Percentiles rank a stretch among this genome's conserved stretches.
Evolutionary conservation across 2,797 vertebrate species (phyloP).

Genomic region (Allobates femoralis): DNA sequence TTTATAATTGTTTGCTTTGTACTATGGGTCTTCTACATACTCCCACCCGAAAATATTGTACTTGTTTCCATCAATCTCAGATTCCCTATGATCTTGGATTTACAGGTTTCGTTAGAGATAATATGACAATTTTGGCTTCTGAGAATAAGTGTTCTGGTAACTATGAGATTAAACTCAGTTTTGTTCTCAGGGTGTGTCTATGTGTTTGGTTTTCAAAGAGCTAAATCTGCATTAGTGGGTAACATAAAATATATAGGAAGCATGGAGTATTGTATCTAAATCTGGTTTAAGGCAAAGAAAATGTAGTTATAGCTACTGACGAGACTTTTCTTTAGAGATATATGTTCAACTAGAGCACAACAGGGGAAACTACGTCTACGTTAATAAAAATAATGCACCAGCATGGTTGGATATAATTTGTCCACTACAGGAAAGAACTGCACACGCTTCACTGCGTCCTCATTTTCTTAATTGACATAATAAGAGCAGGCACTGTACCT

Average conservation of each 20-base stretch:
- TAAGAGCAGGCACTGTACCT: slow-evolving; percentile 77
- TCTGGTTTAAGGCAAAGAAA: too few relatives aligned
- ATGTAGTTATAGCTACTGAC: too few relatives aligned
- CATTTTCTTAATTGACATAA: background rate
- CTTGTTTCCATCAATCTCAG: background rate
- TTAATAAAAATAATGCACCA: background rate
- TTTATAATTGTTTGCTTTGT: too few relatives aligned
- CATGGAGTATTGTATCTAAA: background rate
- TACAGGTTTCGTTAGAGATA: background rate
- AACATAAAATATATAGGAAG: background rate
- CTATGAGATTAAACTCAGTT: background rate
- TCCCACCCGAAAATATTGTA: background rate
- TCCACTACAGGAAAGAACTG: background rate
- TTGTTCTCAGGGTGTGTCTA: background rate
- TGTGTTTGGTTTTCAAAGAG: background rate
- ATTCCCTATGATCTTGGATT: background rate
- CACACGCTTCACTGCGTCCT: background rate
- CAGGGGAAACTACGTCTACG: background rate
- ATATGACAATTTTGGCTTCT: too few relatives aligned
- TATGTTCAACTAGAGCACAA: background rate
- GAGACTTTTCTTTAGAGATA: too few relatives aligned
- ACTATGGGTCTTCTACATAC: background rate
- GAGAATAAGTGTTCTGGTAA: background rate
- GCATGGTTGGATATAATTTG: background rate
- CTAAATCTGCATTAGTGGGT: background rate